Evolutionary conservation across 2,113 vertebrate species (phyloP), one percentile per base, ranked within the genome.

Genomic region (Paralichthys olivaceus): DNA sequence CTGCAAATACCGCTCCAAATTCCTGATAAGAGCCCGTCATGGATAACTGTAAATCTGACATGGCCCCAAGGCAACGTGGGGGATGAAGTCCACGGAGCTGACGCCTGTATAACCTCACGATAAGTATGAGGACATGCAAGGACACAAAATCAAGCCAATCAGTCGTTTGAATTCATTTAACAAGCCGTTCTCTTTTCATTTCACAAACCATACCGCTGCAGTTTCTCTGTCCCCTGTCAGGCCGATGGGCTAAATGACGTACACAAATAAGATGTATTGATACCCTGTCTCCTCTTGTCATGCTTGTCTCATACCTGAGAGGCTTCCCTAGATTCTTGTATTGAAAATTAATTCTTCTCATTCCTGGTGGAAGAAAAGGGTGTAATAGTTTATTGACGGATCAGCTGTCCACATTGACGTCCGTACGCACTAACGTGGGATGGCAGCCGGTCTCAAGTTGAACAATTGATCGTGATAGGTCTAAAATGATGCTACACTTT

Each of bases 1-100:
- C 88, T 82, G 88, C 89, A 92, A 91, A 87, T 90, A 89, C 69
- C 53, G 75, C 88, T 88, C 72, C 84, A 90, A 92, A 90, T 90
- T 90, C 87, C 80, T 73, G 87, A 91, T 91, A 91, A 91, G 87
- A 84, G 86, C 77, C 80, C 45, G 83, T 79, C 86, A 79, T 80
- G 89, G 90, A 89, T 86, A 81, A 88, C 88, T 71, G 84, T 92
- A 90, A 91, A 91, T 90, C 90, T 91, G 91, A 91, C 88, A 82
- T 75, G 87, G 85, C 83, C 89, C 80, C 78, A 43, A 89, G 84
- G 89, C 87, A 90, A 29, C 76, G 81, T 91, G 89, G 90, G 89
- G 84, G 79, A 90, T 85, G 85, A 89, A 85, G 92, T 92, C 88
- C 61, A 22, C 70, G 32, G 70, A 54, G 74, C 70, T 73, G 82